Conservation (phyloP, 2,113 vertebrate genomes). For the Motacilla tschutschensis region DNA sequence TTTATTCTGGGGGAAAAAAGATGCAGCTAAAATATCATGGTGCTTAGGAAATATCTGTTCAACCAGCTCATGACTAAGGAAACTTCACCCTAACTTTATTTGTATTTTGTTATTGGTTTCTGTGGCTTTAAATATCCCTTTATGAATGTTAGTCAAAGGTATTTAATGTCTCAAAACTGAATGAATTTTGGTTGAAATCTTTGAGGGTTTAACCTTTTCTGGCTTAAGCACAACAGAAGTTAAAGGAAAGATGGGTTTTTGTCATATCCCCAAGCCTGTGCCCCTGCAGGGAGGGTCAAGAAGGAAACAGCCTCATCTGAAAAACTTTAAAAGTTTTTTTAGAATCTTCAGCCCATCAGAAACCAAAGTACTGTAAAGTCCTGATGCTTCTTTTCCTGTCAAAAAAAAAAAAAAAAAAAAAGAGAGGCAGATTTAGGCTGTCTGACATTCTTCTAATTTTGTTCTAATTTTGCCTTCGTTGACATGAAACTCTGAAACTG, state of each 20-base stretch:
- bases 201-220: not conserved
- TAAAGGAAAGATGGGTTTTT: not conserved
- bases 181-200: not conserved
- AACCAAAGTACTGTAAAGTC: not conserved
- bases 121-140: not conserved
- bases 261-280: not conserved
- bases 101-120: not conserved
- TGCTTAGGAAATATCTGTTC: conserved; percentile 14
- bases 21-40: not conserved
- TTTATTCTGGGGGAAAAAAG: not conserved
- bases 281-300: not conserved
- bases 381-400: not conserved
- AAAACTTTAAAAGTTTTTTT: not conserved
- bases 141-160: not conserved
- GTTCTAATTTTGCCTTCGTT: no score
- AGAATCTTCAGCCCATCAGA: not conserved
- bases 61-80: not conserved
- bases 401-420: not conserved
- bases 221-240: not conserved
- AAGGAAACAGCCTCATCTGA: not conserved
- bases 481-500: no score
- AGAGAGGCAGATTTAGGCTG: not conserved
- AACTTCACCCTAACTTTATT: not conserved
- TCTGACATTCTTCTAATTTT: not conserved
- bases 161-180: not conserved